phyloP scores from a whole-genome alignment of 1,140 invertebrate genomes.

The Glomeris maerens region DNA sequence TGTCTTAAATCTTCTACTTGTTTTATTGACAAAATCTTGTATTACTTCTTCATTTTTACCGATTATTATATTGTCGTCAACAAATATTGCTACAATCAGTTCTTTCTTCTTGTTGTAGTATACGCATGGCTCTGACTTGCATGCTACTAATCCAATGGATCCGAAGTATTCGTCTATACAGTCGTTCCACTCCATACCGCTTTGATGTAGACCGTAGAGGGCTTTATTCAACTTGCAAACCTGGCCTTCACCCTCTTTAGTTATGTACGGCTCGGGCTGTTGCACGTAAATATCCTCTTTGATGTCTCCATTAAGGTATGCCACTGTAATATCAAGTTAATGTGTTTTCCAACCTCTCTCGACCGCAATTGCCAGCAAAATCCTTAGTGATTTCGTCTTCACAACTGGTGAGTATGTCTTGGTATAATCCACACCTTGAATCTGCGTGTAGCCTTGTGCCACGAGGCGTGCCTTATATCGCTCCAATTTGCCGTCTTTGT shows the following conservation, averaged over 20 bases:
- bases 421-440: too few relatives aligned
- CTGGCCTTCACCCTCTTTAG: slow-evolving; percentile 2
- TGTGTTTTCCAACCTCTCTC: too few relatives aligned
- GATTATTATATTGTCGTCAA: background rate
- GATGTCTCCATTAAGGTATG: slow-evolving; percentile 28
- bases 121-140: too few relatives aligned
- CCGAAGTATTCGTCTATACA: too few relatives aligned
- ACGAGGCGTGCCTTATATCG: too few relatives aligned
- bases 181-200: slow-evolving; percentile 26
- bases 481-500: too few relatives aligned
- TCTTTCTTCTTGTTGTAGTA: too few relatives aligned
- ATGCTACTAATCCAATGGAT: too few relatives aligned
- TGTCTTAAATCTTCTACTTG: background rate
- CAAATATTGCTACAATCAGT: background rate
- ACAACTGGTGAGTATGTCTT: too few relatives aligned
- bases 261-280: slow-evolving; percentile 22
- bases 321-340: slow-evolving; percentile 10
- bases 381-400: too few relatives aligned
- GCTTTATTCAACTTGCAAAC: slow-evolving; percentile 23
- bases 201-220: slow-evolving; percentile 26
- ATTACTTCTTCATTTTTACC: background rate
- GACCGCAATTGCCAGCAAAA: too few relatives aligned
- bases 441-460: too few relatives aligned
- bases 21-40: background rate
- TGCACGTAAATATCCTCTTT: slow-evolving; percentile 29